Conservation (phyloP, 2,797 vertebrate genomes). For the Dendrocincla fuliginosa region DNA sequence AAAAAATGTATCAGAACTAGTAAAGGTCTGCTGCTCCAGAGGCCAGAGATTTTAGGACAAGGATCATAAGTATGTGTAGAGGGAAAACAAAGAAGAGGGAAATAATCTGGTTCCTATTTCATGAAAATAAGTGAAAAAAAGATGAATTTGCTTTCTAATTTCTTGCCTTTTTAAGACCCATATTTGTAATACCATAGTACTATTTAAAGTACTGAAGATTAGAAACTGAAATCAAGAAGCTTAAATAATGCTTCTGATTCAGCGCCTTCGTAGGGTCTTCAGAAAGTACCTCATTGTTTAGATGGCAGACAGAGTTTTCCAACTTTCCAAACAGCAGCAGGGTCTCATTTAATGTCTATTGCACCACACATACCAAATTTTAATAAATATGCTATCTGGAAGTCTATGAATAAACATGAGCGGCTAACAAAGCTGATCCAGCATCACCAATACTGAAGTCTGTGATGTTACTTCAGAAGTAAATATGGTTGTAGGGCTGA, state of each 20-base stretch:
- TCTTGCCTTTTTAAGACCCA: background rate
- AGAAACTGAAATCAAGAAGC: background rate
- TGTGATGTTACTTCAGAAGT: background rate
- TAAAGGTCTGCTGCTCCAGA: background rate
- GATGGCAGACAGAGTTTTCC: background rate
- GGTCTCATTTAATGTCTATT: background rate
- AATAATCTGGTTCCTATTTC: background rate
- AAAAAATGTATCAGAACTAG: background rate
- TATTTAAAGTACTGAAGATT: background rate
- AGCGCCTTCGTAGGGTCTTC: background rate
- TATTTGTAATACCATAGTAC: background rate
- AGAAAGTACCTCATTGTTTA: background rate
- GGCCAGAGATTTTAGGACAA: background rate
- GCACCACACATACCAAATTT: background rate
- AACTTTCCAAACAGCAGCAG: background rate
- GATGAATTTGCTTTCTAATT: background rate
- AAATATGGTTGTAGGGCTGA: background rate
- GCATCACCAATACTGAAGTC: background rate
- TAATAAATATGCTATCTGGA: background rate
- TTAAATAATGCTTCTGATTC: background rate
- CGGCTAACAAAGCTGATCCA: background rate
- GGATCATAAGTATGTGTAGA: fast-evolving
- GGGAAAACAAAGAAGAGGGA: background rate
- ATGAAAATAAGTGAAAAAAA: background rate
- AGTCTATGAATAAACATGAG: background rate